Conservation (phyloP, 2,113 vertebrate species). For the Alligator mississippiensis region DNA sequence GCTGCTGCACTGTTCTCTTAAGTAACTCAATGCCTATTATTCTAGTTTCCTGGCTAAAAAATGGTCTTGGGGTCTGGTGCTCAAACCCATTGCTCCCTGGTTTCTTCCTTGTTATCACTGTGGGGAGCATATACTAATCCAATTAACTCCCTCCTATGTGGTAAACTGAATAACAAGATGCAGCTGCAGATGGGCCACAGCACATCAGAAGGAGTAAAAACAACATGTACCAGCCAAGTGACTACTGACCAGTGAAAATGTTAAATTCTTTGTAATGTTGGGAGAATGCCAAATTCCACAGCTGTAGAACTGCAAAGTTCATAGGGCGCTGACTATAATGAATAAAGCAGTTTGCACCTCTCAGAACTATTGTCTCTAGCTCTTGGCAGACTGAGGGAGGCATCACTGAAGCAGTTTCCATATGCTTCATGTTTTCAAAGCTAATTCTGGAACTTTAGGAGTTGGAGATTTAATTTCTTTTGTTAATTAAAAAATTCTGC, state of each 20-base stretch:
- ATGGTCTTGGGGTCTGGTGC: too few species aligned
- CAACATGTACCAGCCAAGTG: fast-evolving
- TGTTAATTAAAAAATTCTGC: background rate
- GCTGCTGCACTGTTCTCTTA: background rate
- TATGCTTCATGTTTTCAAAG: fast-evolving
- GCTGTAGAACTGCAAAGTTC: too few species aligned
- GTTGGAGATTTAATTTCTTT: background rate
- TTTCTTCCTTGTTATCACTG: too few species aligned
- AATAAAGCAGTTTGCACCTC: fast-evolving
- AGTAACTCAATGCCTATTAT: background rate
- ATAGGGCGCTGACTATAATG: too few species aligned
- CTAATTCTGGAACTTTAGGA: background rate
- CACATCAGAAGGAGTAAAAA: background rate
- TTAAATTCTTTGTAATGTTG: background rate
- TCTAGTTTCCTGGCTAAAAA: too few species aligned
- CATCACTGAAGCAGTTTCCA: fast-evolving
- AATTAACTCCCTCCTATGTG: too few species aligned
- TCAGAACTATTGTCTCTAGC: background rate
- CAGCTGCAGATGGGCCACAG: too few species aligned
- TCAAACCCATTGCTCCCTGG: too few species aligned
- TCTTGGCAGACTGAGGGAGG: too few species aligned
- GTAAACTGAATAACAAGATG: too few species aligned
- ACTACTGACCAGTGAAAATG: background rate
- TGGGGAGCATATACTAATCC: too few species aligned
- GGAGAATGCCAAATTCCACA: background rate